phyloP scores from a whole-genome alignment of 35 echinoderm and acorn worm genomes.

The Heliocidaris tuberculata region DNA sequence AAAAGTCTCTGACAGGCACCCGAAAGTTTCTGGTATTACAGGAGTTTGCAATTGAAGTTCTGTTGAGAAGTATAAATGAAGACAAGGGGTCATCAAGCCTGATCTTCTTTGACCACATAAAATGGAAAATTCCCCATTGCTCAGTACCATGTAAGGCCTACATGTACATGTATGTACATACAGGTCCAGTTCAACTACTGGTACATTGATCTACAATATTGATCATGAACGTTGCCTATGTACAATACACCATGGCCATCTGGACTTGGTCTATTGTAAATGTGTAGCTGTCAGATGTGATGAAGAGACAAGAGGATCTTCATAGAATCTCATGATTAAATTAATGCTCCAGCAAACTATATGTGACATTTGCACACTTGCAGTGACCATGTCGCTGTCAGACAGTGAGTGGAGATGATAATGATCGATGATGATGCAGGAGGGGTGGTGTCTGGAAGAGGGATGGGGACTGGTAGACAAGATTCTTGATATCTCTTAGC shows the following conservation, averaged over 20 bases:
- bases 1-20: too few species aligned
- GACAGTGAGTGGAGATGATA: not conserved
- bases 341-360: not conserved
- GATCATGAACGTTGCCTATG: not conserved
- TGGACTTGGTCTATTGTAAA: not conserved
- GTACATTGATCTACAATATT: too few species aligned
- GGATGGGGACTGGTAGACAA: not conserved
- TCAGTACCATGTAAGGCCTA: too few species aligned
- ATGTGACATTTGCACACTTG: constrained; percentile 8
- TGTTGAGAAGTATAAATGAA: too few species aligned
- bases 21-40: too few species aligned
- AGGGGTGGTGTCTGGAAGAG: not conserved
- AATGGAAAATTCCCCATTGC: too few species aligned
- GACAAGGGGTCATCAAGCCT: too few species aligned
- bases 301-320: not conserved
- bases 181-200: not conserved
- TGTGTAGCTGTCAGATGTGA: not conserved
- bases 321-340: not conserved
- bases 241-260: not conserved
- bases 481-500: not conserved
- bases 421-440: not conserved
- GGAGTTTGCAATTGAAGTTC: too few species aligned
- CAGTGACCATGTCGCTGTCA: not conserved
- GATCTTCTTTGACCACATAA: too few species aligned
- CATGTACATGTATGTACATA: too few species aligned